These are phyloP conservation scores for Acanthosepion pharaonis DNA, from an alignment of 2,888 invertebrate species.

Conservation along the genomic window DNA sequence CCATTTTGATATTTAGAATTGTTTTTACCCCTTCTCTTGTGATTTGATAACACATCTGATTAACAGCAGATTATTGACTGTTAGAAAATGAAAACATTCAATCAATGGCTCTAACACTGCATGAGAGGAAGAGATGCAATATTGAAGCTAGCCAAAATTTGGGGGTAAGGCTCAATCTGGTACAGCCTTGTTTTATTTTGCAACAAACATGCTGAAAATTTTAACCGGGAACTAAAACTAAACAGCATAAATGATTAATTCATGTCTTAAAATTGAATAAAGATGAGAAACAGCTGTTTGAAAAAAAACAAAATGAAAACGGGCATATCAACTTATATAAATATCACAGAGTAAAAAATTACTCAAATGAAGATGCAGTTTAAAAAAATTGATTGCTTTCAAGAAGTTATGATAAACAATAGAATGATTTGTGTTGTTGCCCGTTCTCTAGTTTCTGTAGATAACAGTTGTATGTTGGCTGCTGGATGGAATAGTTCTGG, in stretches of 20 bases:
- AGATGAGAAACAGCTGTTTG: background rate
- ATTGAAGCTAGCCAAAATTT: background rate
- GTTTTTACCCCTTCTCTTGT: background rate
- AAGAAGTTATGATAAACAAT: background rate
- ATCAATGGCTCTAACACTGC: background rate
- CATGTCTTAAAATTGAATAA: background rate
- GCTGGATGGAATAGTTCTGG: conserved; percentile 33
- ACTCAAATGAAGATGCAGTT: background rate
- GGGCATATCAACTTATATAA: background rate
- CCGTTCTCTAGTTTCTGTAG: conserved; percentile 4
- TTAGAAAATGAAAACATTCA: background rate
- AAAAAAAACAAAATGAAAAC: background rate
- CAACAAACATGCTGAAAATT: background rate
- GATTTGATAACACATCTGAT: background rate
- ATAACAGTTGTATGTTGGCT: background rate
- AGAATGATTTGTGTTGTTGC: conserved; percentile 16
- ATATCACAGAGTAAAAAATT: background rate
- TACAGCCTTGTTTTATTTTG: background rate
- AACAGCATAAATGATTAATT: conserved; percentile 7
- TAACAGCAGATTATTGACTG: background rate
- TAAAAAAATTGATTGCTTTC: background rate
- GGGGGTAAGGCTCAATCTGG: background rate
- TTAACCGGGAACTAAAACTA: conserved; percentile 13
- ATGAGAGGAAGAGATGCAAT: conserved; percentile 1
- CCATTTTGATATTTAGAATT: background rate